A percentile compares a stretch with the other conserved stretches of the same genome.
Evolutionary conservation across 2,797 vertebrate genomes (phyloP).

Genomic region (Phalloptychus januarius): DNA sequence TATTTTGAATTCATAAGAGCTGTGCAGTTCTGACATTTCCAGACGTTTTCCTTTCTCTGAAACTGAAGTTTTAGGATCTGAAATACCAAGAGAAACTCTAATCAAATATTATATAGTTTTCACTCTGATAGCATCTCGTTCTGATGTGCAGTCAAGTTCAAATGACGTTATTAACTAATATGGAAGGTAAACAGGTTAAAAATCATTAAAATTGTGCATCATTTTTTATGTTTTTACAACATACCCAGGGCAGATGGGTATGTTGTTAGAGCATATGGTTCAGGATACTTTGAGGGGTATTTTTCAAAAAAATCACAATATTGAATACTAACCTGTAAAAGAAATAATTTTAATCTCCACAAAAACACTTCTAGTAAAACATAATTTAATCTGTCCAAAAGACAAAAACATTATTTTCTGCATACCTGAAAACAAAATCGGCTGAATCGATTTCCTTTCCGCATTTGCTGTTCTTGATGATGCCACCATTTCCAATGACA

Average conservation of each 20-base stretch:
- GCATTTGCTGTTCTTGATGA: slow-evolving; percentile 95
- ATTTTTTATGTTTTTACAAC: not conserved
- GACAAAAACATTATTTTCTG: not conserved
- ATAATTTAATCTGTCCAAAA: not conserved
- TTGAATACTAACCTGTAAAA: not conserved
- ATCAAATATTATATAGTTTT: not conserved
- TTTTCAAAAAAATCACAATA: not conserved
- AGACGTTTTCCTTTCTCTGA: not conserved
- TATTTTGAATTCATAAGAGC: not conserved
- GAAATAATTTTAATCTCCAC: not conserved
- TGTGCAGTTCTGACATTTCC: not conserved
- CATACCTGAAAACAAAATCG: slow-evolving; percentile 96
- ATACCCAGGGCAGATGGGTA: no score
- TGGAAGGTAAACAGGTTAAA: not conserved
- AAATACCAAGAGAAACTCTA: not conserved
- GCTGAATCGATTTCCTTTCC: slow-evolving; percentile 93
- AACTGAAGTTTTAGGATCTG: not conserved
- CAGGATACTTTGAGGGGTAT: not conserved
- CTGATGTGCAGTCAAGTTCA: not conserved
- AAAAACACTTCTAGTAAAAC: not conserved
- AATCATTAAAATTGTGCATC: not conserved
- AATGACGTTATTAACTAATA: not conserved
- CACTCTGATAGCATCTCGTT: not conserved
- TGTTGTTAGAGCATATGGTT: not conserved
- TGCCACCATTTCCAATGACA: slow-evolving; percentile 97